These are phyloP conservation scores for Sturmia bella DNA, from an alignment of 2,888 invertebrate genomes.

Conservation along the genomic window DNA sequence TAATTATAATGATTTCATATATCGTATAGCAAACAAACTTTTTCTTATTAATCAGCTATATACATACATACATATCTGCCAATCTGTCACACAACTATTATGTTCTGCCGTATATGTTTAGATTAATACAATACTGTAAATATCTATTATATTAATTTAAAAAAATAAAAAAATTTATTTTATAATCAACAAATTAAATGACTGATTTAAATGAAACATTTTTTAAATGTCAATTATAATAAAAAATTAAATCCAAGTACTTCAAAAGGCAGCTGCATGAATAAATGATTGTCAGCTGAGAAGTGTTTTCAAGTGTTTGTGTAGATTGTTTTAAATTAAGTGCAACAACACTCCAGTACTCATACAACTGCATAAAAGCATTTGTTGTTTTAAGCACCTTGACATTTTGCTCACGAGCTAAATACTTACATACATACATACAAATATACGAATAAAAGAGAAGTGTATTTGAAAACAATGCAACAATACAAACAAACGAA, in stretches of 20 bases:
- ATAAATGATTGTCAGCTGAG: conserved; percentile 1
- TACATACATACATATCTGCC: no score
- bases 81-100: no score
- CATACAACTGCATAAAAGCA: conserved; percentile 1
- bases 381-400: conserved; percentile 54
- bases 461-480: conserved; percentile 58
- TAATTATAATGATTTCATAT: no score
- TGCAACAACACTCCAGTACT: neutral
- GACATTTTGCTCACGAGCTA: conserved; percentile 57
- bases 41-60: no score
- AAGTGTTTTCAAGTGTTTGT: conserved; percentile 46
- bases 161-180: neutral
- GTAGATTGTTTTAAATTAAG: conserved; percentile 19
- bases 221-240: conserved; percentile 16
- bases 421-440: no score
- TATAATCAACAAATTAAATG: neutral
- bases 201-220: neutral
- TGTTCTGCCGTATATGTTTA: no score
- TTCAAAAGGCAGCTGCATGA: conserved; percentile 4
- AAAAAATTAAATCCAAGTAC: neutral
- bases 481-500: conserved; percentile 28
- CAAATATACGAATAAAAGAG: conserved; percentile 37
- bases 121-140: neutral
- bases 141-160: neutral
- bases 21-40: no score